Base-by-base conservation (phyloP, 2,888 invertebrate species). In the Cordylochernes scorpioides region DNA sequence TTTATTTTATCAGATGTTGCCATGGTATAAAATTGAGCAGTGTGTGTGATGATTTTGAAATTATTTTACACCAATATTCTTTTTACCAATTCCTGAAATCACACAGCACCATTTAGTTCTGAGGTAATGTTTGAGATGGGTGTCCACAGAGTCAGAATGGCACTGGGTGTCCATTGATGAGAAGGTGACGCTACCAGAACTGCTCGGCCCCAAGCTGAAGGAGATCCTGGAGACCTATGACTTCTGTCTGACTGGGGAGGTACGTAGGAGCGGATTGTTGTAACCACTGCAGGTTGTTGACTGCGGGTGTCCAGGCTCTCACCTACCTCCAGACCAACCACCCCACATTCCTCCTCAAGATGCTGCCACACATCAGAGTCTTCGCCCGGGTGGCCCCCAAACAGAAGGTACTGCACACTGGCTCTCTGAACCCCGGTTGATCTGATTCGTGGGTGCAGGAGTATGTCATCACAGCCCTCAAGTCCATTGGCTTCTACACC, bases 331-430 rank as follows among this genome's bases (percentile, higher is more conserved):
- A n/a, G n/a, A n/a, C n/a, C n/a, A n/a, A n/a, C n/a, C n/a, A n/a
- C n/a, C n/a, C n/a, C n/a, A n/a, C n/a, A n/a, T n/a, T n/a, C n/a
- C 57, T 84, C 42, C 54, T 62, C 27, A 57, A 65, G 41, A 56
- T 94, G 27, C 59, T 97, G 45, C 78, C 88, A 0, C 66, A 73
- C 46, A 65, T 94, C 7, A 70, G 71, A 29, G 77, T 99, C 3
- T 97, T 78, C 53, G 97, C 97, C 2, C 63, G 99, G 44, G 88
- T 94, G 47, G 86, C 88, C 2, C 97, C 99, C 0, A 97, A 97
- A 51, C 97, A 99, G 52, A 99, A 97, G 49, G 58, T 54, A 39
- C 28, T 31, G 22, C 13, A 15, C 9, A 19, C 2, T 19, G 10
- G 21, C 10, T 19, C 10, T n/a, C 22, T 13, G 27, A 17, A 22